These are phyloP conservation scores for Cataglyphis albicans DNA, from an alignment of 2,888 invertebrate species.

Conservation along the genomic window DNA sequence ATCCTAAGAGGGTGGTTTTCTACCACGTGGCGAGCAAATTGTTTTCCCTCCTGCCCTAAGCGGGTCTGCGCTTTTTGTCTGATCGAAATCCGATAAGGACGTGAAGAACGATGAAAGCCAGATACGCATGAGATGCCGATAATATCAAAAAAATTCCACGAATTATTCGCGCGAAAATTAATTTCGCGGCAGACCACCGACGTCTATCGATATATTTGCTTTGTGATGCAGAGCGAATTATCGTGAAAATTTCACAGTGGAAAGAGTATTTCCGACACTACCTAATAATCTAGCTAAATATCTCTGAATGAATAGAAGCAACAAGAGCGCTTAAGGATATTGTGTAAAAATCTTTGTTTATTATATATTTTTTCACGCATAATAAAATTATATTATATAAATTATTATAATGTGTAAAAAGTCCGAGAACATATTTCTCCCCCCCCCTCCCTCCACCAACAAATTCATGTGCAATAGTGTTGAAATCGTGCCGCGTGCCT, in stretches of 20 bases:
- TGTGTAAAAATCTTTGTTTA: neutral
- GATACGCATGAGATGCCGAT: slow-evolving; percentile 19
- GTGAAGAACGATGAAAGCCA: slow-evolving; percentile 20
- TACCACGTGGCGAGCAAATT: slow-evolving; percentile 61
- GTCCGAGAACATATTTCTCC: neutral
- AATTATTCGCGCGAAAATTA: slow-evolving; percentile 35
- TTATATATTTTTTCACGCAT: neutral
- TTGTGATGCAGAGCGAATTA: neutral
- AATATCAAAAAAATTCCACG: slow-evolving; percentile 37
- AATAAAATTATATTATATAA: neutral
- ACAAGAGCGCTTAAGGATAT: neutral
- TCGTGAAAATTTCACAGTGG: neutral
- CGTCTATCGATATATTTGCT: slow-evolving; percentile 15
- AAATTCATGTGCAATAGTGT: slow-evolving; percentile 6
- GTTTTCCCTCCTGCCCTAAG: slow-evolving; percentile 56
- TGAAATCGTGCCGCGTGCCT: slow-evolving; percentile 23
- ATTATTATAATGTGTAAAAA: neutral
- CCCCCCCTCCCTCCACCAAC: neutral
- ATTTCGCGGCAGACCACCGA: neutral
- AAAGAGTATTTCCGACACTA: neutral
- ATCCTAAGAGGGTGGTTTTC: slow-evolving; percentile 58
- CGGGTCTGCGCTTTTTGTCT: slow-evolving; percentile 48
- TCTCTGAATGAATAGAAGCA: neutral
- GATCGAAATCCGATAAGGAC: slow-evolving; percentile 63
- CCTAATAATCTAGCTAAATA: neutral